Conservation (phyloP, 2,113 vertebrate genomes). For the Microtus richardsoni region DNA sequence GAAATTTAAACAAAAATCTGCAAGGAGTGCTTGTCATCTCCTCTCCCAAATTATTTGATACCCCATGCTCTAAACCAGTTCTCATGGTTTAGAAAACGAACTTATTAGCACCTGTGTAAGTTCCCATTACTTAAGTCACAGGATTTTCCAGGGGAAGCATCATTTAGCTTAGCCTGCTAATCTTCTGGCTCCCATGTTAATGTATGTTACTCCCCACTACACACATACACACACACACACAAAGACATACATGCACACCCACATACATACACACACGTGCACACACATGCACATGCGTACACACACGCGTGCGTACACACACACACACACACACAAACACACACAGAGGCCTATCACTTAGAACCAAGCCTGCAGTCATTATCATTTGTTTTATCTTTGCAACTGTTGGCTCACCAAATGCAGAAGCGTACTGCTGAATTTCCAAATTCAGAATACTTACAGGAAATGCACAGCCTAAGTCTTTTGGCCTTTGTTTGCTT, state of each 20-base stretch:
- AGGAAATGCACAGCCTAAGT: conserved; percentile 46
- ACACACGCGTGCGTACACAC: background rate
- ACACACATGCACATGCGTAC: background rate
- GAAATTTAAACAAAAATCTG: background rate
- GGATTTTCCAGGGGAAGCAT: background rate
- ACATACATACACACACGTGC: background rate
- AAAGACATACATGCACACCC: background rate
- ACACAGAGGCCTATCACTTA: background rate
- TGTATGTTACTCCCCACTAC: background rate
- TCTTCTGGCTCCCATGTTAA: background rate
- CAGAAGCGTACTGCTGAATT: conserved; percentile 32
- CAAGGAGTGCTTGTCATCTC: background rate
- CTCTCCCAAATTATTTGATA: no score
- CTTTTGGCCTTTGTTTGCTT: conserved; percentile 52
- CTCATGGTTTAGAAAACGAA: background rate
- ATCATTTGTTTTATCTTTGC: conserved; percentile 10
- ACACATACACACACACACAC: background rate
- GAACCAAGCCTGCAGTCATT: background rate
- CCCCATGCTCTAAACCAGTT: background rate
- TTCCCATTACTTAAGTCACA: background rate
- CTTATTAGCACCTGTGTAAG: background rate
- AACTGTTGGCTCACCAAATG: background rate
- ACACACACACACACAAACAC: background rate
- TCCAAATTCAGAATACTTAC: conserved; percentile 43
- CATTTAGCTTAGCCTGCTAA: background rate